These are phyloP conservation scores for Telmatochromis sp. DNA, from an alignment of 2,113 vertebrate genomes.

Conservation along the genomic window DNA sequence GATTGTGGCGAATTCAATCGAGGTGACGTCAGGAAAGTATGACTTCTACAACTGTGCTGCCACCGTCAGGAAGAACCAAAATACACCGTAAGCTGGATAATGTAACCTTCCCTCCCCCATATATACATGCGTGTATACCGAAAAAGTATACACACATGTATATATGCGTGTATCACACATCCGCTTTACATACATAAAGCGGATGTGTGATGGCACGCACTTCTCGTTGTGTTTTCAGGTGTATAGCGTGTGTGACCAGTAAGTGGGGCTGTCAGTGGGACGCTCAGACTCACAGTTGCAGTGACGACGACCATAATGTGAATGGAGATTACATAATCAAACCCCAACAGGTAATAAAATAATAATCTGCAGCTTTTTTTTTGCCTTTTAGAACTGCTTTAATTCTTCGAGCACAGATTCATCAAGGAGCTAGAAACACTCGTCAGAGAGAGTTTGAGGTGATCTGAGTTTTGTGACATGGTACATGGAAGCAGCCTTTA, in stretches of 20 bases:
- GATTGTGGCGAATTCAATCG: constrained; percentile 60
- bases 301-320: constrained; percentile 56
- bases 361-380: background rate
- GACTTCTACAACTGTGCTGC: constrained; percentile 89
- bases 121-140: background rate
- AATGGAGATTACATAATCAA: constrained; percentile 66
- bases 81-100: constrained; percentile 81
- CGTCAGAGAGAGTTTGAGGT: background rate
- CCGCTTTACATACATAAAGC: background rate
- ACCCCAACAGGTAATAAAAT: constrained; percentile 70
- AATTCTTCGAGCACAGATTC: background rate
- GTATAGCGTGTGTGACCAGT: constrained; percentile 86
- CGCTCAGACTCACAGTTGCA: constrained; percentile 76
- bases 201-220: background rate
- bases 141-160: background rate
- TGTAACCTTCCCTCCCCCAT: background rate
- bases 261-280: constrained; percentile 92
- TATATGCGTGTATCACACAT: background rate
- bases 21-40: constrained; percentile 78
- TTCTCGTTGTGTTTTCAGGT: constrained; percentile 66
- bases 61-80: constrained; percentile 76
- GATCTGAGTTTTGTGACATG: background rate
- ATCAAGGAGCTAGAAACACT: background rate
- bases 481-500: background rate
- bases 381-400: background rate